phyloP scores from a whole-genome alignment of 1,140 invertebrate genomes.

The Cardiocondyla obscurior region DNA sequence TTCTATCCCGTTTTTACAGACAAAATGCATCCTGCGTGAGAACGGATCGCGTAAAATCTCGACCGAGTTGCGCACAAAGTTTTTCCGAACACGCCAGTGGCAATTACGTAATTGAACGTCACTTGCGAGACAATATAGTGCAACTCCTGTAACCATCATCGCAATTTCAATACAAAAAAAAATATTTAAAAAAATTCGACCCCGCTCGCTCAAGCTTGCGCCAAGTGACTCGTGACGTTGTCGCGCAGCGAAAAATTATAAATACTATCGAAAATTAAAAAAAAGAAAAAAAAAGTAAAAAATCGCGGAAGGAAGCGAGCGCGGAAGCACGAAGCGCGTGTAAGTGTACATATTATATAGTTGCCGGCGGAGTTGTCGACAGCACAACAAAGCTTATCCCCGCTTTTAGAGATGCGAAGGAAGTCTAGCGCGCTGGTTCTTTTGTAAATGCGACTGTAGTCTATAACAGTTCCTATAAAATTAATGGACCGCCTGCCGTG shows the following conservation, averaged over 20 bases:
- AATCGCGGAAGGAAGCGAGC: background rate
- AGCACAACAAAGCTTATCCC: constrained; percentile 18
- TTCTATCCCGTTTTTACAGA: background rate
- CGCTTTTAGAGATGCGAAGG: constrained; percentile 32
- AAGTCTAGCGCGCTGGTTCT: constrained; percentile 42
- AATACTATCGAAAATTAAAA: background rate
- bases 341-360: too few species aligned
- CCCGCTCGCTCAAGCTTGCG: background rate
- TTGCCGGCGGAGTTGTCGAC: background rate
- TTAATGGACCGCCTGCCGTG: constrained; percentile 58
- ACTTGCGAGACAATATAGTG: background rate
- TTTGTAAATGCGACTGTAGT: constrained; percentile 46
- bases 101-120: constrained; percentile 36
- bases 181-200: too few species aligned
- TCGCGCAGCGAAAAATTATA: background rate
- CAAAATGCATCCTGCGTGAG: background rate
- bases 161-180: background rate
- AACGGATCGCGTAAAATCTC: background rate
- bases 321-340: background rate
- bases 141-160: background rate
- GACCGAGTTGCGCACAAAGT: background rate
- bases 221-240: background rate
- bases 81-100: background rate
- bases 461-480: constrained; percentile 64
- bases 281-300: too few species aligned